Base-by-base conservation (phyloP, 2,888 invertebrate species). In the Oscheius sp. region DNA sequence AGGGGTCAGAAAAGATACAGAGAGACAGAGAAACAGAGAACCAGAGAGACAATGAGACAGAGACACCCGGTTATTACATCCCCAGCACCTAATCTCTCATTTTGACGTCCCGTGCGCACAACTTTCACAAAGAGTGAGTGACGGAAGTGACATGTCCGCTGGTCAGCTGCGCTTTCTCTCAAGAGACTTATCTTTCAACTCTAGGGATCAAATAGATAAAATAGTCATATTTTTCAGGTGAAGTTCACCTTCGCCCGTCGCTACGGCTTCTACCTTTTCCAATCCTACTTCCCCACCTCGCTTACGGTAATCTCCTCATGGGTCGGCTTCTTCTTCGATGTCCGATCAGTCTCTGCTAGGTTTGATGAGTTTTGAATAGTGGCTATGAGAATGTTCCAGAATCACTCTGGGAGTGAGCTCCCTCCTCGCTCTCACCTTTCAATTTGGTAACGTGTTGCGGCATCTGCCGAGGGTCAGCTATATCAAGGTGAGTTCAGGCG, bases 291-390 rank as follows among this genome's bases (percentile, higher is more conserved):
- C 70, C 89, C 89, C n/a, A 89, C 89, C 2, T 81, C 82, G 1
- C 78, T 88, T 1, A 78, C 84, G n/a, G 84, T 84, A 58, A 88
- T 89, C 79, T 81, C 81, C 11, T 87, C 87, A 11, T 89, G 89
- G 89, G 89, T 89, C n/a, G 88, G 88, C 62, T 89, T 89, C 79
- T 89, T 87, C 75, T 87, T 89, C 79, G 89, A 89, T 74, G 87
- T 88, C 1, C 81, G 89, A 42, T 84, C 84, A 55, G 88, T 89
- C 5, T 89, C 88, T 5, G 89, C 89, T n/a, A 80, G 87, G 85
- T 84, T 5, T 35, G 70, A 53, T 35, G 11, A 68, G 7, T 51
- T 11, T 68, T 2, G 21, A n/a, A n/a, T 71, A 35, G n/a, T 11
- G 9, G 21, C 21, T 59, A 32, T 35, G 73, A 37, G 33, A 35